Base-by-base conservation (phyloP, 2,113 vertebrate genomes). In the Ranitomeya variabilis region DNA sequence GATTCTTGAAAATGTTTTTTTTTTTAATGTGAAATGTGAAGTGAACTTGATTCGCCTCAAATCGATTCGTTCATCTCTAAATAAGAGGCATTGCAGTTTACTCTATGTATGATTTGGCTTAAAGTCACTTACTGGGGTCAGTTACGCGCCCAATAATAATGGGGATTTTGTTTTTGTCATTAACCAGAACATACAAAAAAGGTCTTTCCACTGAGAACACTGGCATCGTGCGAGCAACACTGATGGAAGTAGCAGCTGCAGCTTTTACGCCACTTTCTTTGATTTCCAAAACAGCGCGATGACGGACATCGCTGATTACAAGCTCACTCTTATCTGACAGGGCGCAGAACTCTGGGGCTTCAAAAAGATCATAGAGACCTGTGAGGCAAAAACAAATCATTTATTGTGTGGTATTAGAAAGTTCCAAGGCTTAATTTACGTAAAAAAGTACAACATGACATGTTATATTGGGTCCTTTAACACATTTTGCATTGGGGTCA, bases 311-410 rank as follows among this genome's bases (percentile, higher is more conserved):
- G 37, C 45, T 67, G 16, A 87, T n/a, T 16, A 23, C 60, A 87
- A 87, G 62, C 1, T 80, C 77, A 7, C 51, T 13, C 60, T 23
- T 52, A 9, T 78, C 45, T 66, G 86, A 80, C n/a, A 87, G 23
- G 51, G 59, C 62, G 57, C 86, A 87, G 3, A 87, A 45, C 18
- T 87, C 16, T 5, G 86, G 86, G 23, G 26, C 7, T 6, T 80
- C 14, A 37, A 87, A 80, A 15, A 87, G 76, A 37, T 55, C 77
- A 55, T 87, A 13, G 23, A 87, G 86, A 57, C 60, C 86, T 87
- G 13, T 37, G 14, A 23, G 23, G n/a, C 2, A 66, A 80, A 59
- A 45, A 66, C 12, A 74, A 19, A 74, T 26, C 18, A 1, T 18
- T 7, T 31, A 37, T 18, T 16, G 13, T 69, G n/a, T 69, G 66